phyloP scores from a whole-genome alignment of 2,113 vertebrate genomes.

The Melanocharis versteri region DNA sequence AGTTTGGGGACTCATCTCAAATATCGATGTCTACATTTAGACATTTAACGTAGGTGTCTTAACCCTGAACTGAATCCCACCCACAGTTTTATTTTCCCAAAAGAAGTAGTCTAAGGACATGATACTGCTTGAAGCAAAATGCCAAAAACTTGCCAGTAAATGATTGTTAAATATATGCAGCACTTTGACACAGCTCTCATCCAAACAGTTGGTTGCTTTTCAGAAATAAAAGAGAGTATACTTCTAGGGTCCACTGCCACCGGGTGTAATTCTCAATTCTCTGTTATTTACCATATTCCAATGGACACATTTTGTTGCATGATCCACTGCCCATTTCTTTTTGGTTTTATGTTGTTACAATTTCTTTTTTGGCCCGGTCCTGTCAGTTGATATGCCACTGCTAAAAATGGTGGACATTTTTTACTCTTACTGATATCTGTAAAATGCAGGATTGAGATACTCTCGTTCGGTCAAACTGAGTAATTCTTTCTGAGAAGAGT shows the following conservation, averaged over 20 bases:
- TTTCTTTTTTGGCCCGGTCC: not conserved
- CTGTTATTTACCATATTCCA: not conserved
- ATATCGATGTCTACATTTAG: conserved; percentile 25
- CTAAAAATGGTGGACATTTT: not conserved
- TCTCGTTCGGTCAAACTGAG: not conserved
- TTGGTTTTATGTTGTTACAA: not conserved
- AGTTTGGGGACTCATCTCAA: not conserved
- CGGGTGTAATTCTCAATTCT: not conserved
- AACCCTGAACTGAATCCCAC: conserved; percentile 22
- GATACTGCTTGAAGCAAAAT: conserved; percentile 25
- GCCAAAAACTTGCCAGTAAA: conserved; percentile 18
- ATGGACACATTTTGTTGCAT: not conserved
- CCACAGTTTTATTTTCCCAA: not conserved
- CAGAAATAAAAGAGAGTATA: not conserved
- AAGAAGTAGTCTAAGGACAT: conserved; percentile 12
- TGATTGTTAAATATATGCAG: not conserved
- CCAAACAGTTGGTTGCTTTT: conserved; percentile 8
- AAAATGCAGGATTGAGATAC: not conserved
- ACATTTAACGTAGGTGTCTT: conserved; percentile 11
- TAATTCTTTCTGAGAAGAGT: not conserved
- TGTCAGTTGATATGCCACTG: not conserved
- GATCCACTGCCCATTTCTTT: not conserved
- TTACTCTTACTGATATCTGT: not conserved
- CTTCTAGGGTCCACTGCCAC: not conserved
- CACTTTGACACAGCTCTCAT: conserved; percentile 29